Evolutionary conservation across 2,888 invertebrate genomes (phyloP), one percentile per base, ranked within the genome.

Genomic region (Ophonus ardosiacus): DNA sequence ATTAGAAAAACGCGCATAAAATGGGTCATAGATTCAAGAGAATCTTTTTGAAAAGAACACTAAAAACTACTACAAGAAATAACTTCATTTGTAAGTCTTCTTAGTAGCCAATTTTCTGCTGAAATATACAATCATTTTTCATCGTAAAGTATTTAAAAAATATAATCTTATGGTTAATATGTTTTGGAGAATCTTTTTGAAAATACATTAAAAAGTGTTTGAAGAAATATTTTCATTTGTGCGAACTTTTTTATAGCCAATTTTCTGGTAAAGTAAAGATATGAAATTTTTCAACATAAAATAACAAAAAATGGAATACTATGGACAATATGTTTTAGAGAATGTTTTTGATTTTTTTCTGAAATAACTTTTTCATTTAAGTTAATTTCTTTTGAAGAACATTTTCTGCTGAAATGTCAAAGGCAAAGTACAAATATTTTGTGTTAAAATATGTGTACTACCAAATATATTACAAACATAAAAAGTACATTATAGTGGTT

Each of bases 1-100:
- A 31, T 21, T n/a, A 24, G 10, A 65, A 21, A n/a, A 31, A 31
- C n/a, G 17, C 13, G 31, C 24, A 21, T 31, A 31, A 65, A 65
- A 68, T 38, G 68, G 38, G 3, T 68, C 68, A 68, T 38, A 68
- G 6, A 38, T 17, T 38, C 31, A 15, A 15, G 31, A 68, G 68
- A 68, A 68, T 68, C 15, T 68, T 68, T 68, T 68, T 68, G 68
- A 68, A 38, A 38, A 24, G 10, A 10, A 4, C 31, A 31, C 31
- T 31, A 31, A 31, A 31, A 31, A 31, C 3, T 56, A 56, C 15
- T 56, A 56, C 5, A n/a, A 56, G 56, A 56, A 56, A 5, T 56
- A 15, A n/a, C 56, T 56, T 15, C 13, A 56, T 56, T 56, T 56
- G 56, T 56, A 15, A 15, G n/a, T 56, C 56, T 56, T 13, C 13